phyloP scores from a whole-genome alignment of 2,797 vertebrate genomes.

The Myiothlypis coronata region DNA sequence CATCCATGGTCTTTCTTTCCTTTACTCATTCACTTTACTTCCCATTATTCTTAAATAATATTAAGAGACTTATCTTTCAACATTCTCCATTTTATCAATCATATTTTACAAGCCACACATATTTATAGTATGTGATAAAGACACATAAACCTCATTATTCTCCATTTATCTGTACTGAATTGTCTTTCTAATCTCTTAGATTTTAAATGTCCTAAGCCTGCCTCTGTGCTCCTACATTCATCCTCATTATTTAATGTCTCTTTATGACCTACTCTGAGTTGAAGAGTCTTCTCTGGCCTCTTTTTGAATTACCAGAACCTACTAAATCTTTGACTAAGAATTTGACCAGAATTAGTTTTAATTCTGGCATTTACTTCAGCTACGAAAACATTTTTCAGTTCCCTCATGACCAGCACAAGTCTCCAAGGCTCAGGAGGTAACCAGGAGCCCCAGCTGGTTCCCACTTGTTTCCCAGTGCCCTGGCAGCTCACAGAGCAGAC shows the following conservation, averaged over 20 bases:
- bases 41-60: constrained; percentile 72
- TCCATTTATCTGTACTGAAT: constrained; percentile 58
- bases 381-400: constrained; percentile 10
- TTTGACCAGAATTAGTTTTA: not conserved
- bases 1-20: constrained; percentile 51
- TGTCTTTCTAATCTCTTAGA: constrained; percentile 50
- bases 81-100: constrained; percentile 41
- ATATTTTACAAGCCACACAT: constrained; percentile 67
- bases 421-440: not conserved
- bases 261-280: constrained; percentile 25
- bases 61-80: constrained; percentile 60
- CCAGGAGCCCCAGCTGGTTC: not conserved
- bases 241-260: constrained; percentile 58
- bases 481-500: not conserved
- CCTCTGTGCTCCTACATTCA: constrained; percentile 26
- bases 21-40: constrained; percentile 61
- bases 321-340: constrained; percentile 16
- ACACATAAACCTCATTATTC: constrained; percentile 61
- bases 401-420: not conserved
- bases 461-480: not conserved
- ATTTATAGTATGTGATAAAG: constrained; percentile 63
- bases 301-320: constrained; percentile 33
- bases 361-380: constrained; percentile 17
- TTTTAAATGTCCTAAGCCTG: constrained; percentile 53
- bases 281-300: constrained; percentile 21